These are phyloP conservation scores for Pemphigus obesinymphae DNA, from an alignment of 1,140 invertebrate species.

Conservation along the genomic window DNA sequence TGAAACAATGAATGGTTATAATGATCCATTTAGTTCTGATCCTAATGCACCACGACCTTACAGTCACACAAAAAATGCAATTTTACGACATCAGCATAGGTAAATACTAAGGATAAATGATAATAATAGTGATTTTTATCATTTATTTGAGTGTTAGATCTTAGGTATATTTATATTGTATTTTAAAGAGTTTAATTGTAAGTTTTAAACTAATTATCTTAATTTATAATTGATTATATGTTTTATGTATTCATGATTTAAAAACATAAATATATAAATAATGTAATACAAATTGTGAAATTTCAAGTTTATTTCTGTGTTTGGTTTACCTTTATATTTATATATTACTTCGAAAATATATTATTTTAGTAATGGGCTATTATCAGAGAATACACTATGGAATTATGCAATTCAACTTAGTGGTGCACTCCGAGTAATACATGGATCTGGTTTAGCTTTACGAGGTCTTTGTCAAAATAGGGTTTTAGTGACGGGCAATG, in stretches of 20 bases:
- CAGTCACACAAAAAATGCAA: constrained; percentile 77
- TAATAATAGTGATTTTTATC: too few species aligned
- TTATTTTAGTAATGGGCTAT: constrained; percentile 56
- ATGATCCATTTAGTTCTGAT: constrained; percentile 77
- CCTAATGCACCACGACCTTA: constrained; percentile 74
- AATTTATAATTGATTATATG: too few species aligned
- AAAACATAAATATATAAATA: too few species aligned
- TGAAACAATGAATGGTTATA: constrained; percentile 65
- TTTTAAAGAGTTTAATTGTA: too few species aligned
- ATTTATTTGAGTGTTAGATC: too few species aligned
- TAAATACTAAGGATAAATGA: constrained; percentile 32
- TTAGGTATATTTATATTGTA: too few species aligned
- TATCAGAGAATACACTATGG: constrained; percentile 91
- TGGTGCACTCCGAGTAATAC: constrained; percentile 86
- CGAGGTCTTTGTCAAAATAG: constrained; percentile 85
- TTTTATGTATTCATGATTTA: too few species aligned
- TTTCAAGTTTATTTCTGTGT: too few species aligned
- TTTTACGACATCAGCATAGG: constrained; percentile 62
- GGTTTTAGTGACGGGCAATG: constrained; percentile 60
- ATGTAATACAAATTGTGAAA: too few species aligned
- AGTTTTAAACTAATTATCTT: too few species aligned
- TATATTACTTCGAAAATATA: too few species aligned
- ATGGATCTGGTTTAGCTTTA: constrained; percentile 68
- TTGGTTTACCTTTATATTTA: too few species aligned
- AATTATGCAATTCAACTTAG: constrained; percentile 93